A percentile compares a stretch with the other conserved stretches of the same genome.
These are phyloP conservation scores for Amphilophus citrinellus DNA, from an alignment of 2,113 vertebrate species.

Conservation along the genomic window DNA sequence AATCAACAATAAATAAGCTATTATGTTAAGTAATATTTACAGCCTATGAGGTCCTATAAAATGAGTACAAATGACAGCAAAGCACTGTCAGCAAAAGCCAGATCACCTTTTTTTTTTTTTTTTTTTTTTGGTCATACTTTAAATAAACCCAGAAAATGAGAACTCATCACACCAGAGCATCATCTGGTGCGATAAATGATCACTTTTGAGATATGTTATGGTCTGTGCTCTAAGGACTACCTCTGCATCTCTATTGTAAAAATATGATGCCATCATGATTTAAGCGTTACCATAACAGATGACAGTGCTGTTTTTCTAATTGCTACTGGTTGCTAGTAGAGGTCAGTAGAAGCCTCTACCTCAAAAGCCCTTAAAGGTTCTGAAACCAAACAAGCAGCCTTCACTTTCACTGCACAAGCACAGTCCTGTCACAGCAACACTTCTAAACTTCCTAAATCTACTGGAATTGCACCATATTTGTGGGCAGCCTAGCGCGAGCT, in stretches of 20 bases:
- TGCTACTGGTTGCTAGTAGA: not conserved
- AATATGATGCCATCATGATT: not conserved
- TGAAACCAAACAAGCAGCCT: not conserved
- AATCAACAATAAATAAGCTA: not conserved
- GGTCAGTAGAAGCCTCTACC: not conserved
- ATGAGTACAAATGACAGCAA: not conserved
- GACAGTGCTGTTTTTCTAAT: not conserved
- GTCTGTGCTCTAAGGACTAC: not conserved
- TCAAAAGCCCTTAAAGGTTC: not conserved
- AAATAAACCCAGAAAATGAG: not conserved
- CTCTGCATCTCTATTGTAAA: not conserved
- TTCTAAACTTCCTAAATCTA: constrained; percentile 5
- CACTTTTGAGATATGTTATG: not conserved
- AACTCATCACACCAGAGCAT: not conserved
- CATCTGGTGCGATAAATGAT: not conserved
- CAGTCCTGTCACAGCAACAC: constrained; percentile 19
- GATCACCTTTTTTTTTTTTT: constrained; percentile 1
- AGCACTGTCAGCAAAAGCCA: not conserved
- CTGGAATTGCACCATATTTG: not conserved
- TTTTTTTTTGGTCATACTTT: not conserved
- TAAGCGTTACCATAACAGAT: not conserved
- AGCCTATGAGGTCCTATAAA: not conserved
- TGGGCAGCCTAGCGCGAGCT: constrained; percentile 6
- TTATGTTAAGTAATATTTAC: not conserved
- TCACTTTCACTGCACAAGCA: constrained; percentile 13